phyloP scores from a whole-genome alignment of 1,140 invertebrate genomes.

The Seison nebaliae region DNA sequence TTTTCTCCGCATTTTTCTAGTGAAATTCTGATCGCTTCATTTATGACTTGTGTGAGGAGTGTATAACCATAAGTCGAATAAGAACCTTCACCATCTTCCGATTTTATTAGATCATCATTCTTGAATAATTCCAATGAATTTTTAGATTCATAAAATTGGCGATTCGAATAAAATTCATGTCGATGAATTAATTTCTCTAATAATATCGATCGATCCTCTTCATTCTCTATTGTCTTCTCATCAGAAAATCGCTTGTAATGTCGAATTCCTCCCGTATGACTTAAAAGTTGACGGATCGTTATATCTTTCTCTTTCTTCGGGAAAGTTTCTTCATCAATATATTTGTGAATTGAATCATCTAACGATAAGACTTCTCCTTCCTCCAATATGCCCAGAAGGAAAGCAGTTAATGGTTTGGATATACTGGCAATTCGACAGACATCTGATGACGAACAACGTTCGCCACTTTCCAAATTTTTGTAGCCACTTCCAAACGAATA shows the following conservation, averaged over 20 bases:
- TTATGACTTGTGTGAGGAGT: constrained; percentile 35
- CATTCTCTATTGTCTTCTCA: constrained; percentile 14
- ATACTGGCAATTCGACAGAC: constrained; percentile 41
- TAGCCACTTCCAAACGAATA: too few species aligned
- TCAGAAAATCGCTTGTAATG: constrained; percentile 30
- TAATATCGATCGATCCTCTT: too few species aligned
- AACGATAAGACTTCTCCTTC: constrained; percentile 35
- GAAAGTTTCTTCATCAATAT: constrained; percentile 30
- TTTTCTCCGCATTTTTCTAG: too few species aligned
- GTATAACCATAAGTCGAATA: constrained; percentile 39
- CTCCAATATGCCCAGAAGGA: constrained; percentile 31
- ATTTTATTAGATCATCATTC: constrained; percentile 30
- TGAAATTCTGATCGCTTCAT: constrained; percentile 18
- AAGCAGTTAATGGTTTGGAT: constrained; percentile 36
- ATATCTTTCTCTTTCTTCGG: constrained; percentile 32
- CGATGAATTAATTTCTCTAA: constrained; percentile 15
- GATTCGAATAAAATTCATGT: constrained; percentile 27
- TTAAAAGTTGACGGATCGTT: constrained; percentile 32
- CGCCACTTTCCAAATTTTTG: too few species aligned
- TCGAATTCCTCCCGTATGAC: constrained; percentile 33
- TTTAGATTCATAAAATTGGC: constrained; percentile 26
- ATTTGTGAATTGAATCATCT: constrained; percentile 34
- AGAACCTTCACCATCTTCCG: constrained; percentile 29
- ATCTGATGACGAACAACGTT: too few species aligned
- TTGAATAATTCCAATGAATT: constrained; percentile 35